Percentiles rank a stretch among this genome's conserved stretches.
Evolutionary conservation across 2,113 vertebrate species (phyloP).

Genomic region (Conger conger): DNA sequence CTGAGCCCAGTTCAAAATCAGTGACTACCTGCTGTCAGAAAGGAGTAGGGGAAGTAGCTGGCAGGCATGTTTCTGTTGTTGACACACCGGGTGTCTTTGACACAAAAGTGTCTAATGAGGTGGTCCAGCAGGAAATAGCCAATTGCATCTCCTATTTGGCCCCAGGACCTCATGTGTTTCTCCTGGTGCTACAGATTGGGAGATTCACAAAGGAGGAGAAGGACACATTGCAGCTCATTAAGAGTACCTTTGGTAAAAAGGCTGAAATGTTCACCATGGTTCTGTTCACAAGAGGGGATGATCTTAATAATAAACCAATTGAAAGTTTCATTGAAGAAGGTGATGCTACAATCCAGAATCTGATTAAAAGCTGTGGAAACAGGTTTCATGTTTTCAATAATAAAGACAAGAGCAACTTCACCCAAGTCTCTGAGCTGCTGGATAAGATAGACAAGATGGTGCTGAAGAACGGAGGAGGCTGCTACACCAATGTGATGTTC

Average conservation of each 20-base stretch:
- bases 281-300: slow-evolving; percentile 28
- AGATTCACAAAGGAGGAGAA: slow-evolving; percentile 34
- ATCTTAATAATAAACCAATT: not conserved
- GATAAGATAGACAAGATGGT: not conserved
- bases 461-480: not conserved
- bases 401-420: not conserved
- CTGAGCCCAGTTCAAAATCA: not conserved
- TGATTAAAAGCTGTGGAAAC: not conserved
- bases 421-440: slow-evolving; percentile 6
- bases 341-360: not conserved
- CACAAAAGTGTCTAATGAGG: not conserved
- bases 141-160: slow-evolving; percentile 9
- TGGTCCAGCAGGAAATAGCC: slow-evolving; percentile 17
- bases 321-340: not conserved
- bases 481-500: slow-evolving; percentile 22
- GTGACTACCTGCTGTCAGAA: not conserved
- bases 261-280: slow-evolving; percentile 32
- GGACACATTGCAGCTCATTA: slow-evolving; percentile 25
- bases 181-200: slow-evolving; percentile 29
- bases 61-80: not conserved
- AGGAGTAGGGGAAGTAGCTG: not conserved
- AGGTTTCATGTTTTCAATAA: slow-evolving; percentile 25
- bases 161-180: slow-evolving; percentile 39
- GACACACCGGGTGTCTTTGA: slow-evolving; percentile 14
- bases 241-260: slow-evolving; percentile 26